phyloP scores from a whole-genome alignment of 1,140 invertebrate species.

The Papilio helenus region DNA sequence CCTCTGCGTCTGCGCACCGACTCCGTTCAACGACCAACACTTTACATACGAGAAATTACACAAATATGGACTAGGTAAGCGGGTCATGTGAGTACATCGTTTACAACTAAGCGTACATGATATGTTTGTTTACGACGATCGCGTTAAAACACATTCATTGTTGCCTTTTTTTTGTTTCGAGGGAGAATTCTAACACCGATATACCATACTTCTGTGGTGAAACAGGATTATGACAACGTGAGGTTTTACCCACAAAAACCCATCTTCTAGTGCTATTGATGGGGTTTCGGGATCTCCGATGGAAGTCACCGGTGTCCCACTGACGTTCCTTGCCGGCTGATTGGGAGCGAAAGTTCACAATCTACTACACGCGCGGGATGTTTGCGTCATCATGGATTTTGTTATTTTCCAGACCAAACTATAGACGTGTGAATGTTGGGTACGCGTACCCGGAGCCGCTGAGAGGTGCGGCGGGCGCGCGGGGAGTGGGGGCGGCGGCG shows the following conservation, averaged over 20 bases:
- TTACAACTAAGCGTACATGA: neutral
- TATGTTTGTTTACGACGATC: neutral
- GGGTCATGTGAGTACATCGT: slow-evolving; percentile 51
- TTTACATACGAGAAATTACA: slow-evolving; percentile 49
- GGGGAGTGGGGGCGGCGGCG: neutral
- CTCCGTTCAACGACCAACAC: neutral
- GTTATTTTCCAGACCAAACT: slow-evolving; percentile 39
- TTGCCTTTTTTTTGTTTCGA: no score
- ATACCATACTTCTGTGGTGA: no score
- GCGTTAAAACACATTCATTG: neutral
- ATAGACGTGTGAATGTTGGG: slow-evolving; percentile 39
- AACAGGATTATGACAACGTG: no score
- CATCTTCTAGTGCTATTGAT: no score
- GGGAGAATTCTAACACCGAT: no score
- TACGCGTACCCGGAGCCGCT: slow-evolving; percentile 52
- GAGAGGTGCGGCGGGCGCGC: neutral
- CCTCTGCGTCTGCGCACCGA: neutral
- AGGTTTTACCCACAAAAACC: no score
- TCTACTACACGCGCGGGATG: no score
- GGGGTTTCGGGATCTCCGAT: no score
- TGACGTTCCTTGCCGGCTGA: no score
- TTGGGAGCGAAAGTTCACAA: no score
- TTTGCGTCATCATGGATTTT: no score
- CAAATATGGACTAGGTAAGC: slow-evolving; percentile 45
- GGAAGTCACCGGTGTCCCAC: no score